These are phyloP conservation scores for Aplochiton taeniatus DNA, from an alignment of 2,797 vertebrate genomes.

Conservation along the genomic window DNA sequence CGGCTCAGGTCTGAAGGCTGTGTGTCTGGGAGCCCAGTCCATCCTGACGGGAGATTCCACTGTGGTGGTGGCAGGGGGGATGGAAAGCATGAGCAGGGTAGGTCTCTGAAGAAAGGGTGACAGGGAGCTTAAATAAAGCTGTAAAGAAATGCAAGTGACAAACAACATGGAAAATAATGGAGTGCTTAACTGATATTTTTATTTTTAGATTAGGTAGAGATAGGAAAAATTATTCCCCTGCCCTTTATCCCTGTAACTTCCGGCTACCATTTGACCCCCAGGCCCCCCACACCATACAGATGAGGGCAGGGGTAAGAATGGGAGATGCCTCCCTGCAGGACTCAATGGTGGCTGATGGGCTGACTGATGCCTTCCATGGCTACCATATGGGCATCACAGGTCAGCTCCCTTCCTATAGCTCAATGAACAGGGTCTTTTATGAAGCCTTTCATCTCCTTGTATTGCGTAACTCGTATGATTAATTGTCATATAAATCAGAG, in stretches of 20 bases:
- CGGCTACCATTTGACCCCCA: conserved; percentile 29
- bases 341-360: conserved; percentile 86
- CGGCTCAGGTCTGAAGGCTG: conserved; percentile 92
- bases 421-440: too few species aligned
- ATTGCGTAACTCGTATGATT: not conserved
- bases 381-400: conserved; percentile 98
- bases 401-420: conserved; percentile 37
- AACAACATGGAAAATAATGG: too few species aligned
- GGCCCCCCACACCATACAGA: conserved; percentile 86
- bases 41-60: conserved; percentile 81
- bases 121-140: not conserved
- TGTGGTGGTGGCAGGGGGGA: conserved; percentile 93
- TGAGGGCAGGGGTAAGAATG: conserved; percentile 88
- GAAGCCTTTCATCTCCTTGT: too few species aligned
- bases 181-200: not conserved
- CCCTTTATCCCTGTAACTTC: not conserved
- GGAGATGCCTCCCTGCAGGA: conserved; percentile 87
- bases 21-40: conserved; percentile 91
- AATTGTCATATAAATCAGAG: not conserved
- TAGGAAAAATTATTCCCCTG: not conserved
- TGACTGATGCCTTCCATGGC: conserved; percentile 89
- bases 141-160: not conserved
- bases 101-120: conserved; percentile 16
- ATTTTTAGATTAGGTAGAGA: not conserved
- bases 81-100: conserved; percentile 98